Evolutionary conservation across 1,140 invertebrate species (phyloP), one percentile per base, ranked within the genome.

Genomic region (Pogonomyrmex barbatus): DNA sequence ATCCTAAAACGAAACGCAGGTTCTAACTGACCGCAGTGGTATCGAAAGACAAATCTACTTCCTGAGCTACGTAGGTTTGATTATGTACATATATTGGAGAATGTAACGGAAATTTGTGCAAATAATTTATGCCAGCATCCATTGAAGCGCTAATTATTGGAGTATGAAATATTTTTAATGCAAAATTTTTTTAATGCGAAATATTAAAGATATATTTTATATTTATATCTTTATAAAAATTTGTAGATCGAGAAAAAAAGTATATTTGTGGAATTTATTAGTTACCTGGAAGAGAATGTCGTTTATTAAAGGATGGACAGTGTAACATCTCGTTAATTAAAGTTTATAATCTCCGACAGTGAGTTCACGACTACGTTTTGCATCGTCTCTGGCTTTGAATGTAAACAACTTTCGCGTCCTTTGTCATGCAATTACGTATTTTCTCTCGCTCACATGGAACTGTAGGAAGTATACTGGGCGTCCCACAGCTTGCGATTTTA

Each of bases 391-490:
- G 39, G 60, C 60, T 79, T 79, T 79, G n/a, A 30, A n/a, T 65
- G 33, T 50, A 52, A 78, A 67, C 45, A 78, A 67, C 76, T 67
- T 67, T 67, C 0, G 63, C 1, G 1, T 39, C 12, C 30, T 79
- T 79, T 67, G 76, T 67, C 60, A 65, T 52, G 42, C 17, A 47
- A 47, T 78, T 63, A 78, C 10, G 76, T 8, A 76, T 76, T 76
- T 76, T 78, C n/a, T 65, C 17, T 78, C 36, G 10, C 24, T 45
- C 54, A 12, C 39, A 39, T 33, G 4, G 3, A 58, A 52, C 8
- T 12, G 14, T 6, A n/a, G n/a, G 24, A 10, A 76, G 62, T 76
- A 76, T 76, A 42, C 36, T 45, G 14, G 10, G 2, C 1, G 4
- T 76, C 9, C 17, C 5, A 30, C 14, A 62, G n/a, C 8, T 77